Percentiles rank a stretch among this genome's conserved stretches.
These are phyloP conservation scores for Chamaea fasciata DNA, from an alignment of 2,113 vertebrate genomes.

Conservation along the genomic window DNA sequence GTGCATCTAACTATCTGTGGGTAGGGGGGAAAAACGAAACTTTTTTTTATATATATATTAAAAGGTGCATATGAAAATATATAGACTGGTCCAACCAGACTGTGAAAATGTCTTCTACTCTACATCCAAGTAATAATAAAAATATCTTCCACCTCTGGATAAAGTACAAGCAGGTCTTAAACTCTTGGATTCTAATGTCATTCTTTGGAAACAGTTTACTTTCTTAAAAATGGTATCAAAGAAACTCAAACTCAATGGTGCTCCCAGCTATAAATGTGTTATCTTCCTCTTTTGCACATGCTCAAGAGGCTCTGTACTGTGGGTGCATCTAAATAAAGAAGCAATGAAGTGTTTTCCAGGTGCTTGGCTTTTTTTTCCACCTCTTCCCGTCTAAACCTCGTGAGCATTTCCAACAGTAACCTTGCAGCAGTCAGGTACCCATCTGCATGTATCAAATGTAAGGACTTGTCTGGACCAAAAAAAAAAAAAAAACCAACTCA, in stretches of 20 bases:
- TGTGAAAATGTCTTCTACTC: conserved; percentile 62
- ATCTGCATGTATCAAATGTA: fast-evolving
- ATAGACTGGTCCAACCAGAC: conserved; percentile 60
- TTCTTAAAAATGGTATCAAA: conserved; percentile 65
- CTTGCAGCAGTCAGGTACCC: not conserved
- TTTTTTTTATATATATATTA: conserved; percentile 66
- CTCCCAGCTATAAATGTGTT: conserved; percentile 71
- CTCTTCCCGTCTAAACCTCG: not conserved
- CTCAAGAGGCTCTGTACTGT: conserved; percentile 70
- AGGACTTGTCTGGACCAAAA: not conserved
- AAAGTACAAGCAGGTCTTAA: conserved; percentile 59
- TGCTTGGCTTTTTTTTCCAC: conserved; percentile 51
- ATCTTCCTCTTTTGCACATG: conserved; percentile 47
- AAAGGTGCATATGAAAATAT: conserved; percentile 69
- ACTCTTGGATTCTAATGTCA: conserved; percentile 62
- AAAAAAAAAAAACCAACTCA: not conserved
- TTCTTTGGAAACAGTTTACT: conserved; percentile 66
- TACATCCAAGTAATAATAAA: conserved; percentile 54
- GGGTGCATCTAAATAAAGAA: conserved; percentile 74
- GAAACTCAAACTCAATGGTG: conserved; percentile 61
- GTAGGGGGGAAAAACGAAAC: conserved; percentile 41
- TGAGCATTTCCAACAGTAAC: not conserved
- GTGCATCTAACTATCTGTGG: conserved; percentile 50
- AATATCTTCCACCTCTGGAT: conserved; percentile 41
- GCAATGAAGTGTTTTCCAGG: conserved; percentile 70